Evolutionary conservation across 1,140 invertebrate species (phyloP), one percentile per base, ranked within the genome.

Genomic region (Atta texana): DNA sequence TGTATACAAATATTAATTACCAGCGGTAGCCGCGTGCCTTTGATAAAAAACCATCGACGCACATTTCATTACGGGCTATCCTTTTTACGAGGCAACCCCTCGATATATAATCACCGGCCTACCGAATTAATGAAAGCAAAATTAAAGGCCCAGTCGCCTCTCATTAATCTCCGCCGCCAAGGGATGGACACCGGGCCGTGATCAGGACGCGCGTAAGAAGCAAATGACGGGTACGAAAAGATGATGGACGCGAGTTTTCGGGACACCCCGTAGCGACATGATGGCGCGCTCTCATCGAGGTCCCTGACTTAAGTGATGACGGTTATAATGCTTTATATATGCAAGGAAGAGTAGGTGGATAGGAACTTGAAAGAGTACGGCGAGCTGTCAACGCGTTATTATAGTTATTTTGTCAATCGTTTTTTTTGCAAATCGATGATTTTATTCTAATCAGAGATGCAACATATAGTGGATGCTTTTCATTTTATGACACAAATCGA

Each of bases 301-400:
- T 61, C 87, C 74, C 76, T 77, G 74, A 31, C 82, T 92, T 91
- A 92, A 93, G 89, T 92, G 92, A 94, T 92, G 92, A 91, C 90
- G 88, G 92, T 90, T 92, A 92, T 93, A 92, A 93, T 93, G 92
- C 92, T 93, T 93, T 92, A 91, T 92, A 91, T 92, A 14, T 28
- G 92, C 91, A 88, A 88, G 88, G 88, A 72, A 91, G 87, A 91
- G 88, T 91, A 82, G 90, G 91, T 87, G 88, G 90, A 91, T 91
- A 89, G 76, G 71, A 87, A 86, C 69, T 85, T 69, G 80, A 86
- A 75, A 85, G 51, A 44, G 75, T 87, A 91, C 85, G 86, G 87
- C 75, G 90, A 86, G 77, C 92, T 93, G 93, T 93, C 93, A 93
- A 92, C 93, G 89, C 87, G 89, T 81, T 77, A 91, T 91, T 88